These are phyloP conservation scores for Hypsopygia costalis DNA, from an alignment of 2,888 invertebrate genomes.

Conservation along the genomic window DNA sequence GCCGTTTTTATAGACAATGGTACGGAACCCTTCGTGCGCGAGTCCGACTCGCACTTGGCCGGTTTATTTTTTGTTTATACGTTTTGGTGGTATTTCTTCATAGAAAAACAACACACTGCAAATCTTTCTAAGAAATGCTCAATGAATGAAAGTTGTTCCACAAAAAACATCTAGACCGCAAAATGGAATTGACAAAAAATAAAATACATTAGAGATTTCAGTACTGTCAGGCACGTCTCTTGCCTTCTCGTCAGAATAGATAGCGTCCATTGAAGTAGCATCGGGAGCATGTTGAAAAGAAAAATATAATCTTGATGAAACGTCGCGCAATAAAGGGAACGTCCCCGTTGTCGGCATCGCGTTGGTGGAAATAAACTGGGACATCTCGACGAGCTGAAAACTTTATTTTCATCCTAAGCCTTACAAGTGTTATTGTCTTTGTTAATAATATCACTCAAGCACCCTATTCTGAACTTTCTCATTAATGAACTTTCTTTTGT, in stretches of 20 bases:
- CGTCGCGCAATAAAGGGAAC: constrained; percentile 58
- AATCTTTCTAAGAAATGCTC: too few species aligned
- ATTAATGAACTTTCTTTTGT: constrained; percentile 25
- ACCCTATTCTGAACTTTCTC: constrained; percentile 22
- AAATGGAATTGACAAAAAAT: not conserved
- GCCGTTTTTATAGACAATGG: too few species aligned
- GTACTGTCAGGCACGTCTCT: constrained; percentile 11
- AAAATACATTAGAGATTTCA: not conserved
- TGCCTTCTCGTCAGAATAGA: constrained; percentile 38
- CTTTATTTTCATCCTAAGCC: constrained; percentile 50
- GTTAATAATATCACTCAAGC: constrained; percentile 46
- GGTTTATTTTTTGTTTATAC: too few species aligned
- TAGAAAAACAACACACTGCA: too few species aligned
- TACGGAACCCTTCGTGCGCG: too few species aligned
- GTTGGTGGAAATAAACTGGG: constrained; percentile 46
- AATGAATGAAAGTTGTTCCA: too few species aligned
- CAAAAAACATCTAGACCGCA: too few species aligned
- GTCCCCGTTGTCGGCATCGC: constrained; percentile 36
- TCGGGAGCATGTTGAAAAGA: constrained; percentile 53
- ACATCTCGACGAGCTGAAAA: constrained; percentile 46
- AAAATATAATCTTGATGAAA: constrained; percentile 68
- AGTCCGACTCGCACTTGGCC: too few species aligned
- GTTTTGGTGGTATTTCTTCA: too few species aligned
- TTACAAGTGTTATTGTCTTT: constrained; percentile 48
- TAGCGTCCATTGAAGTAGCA: constrained; percentile 46